These are phyloP conservation scores for Lapara coniferarum DNA, from an alignment of 2,888 invertebrate species.

Conservation along the genomic window DNA sequence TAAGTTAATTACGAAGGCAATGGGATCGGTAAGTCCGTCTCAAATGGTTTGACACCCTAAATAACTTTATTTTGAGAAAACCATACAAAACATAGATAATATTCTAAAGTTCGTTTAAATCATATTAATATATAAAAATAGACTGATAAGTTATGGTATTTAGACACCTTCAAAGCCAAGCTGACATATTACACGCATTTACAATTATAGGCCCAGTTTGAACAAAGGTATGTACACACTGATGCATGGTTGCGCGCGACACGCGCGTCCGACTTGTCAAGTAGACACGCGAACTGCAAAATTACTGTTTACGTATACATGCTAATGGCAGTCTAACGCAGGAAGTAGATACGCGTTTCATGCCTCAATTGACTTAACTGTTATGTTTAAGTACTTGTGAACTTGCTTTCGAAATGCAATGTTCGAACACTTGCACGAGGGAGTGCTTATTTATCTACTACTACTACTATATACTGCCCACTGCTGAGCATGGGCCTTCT, in stretches of 20 bases:
- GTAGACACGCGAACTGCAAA: conserved; percentile 22
- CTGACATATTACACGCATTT: background rate
- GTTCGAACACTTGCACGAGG: background rate
- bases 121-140: too few relatives aligned
- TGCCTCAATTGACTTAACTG: conserved; percentile 23
- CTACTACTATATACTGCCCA: too few relatives aligned
- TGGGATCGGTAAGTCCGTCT: too few relatives aligned
- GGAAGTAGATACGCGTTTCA: conserved; percentile 23
- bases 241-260: conserved; percentile 1
- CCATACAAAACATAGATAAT: too few relatives aligned
- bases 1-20: too few relatives aligned
- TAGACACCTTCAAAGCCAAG: background rate
- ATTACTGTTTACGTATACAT: conserved; percentile 26
- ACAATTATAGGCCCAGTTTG: background rate
- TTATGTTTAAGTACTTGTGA: background rate
- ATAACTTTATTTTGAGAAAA: too few relatives aligned
- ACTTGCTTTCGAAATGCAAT: conserved; percentile 17
- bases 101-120: too few relatives aligned
- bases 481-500: too few relatives aligned
- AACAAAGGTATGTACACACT: background rate
- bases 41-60: too few relatives aligned
- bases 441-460: background rate
- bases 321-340: conserved; percentile 23
- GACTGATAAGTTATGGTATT: too few relatives aligned
- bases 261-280: conserved; percentile 16